Conservation (phyloP, 2,797 vertebrate species). For the Pitangus sulphuratus region DNA sequence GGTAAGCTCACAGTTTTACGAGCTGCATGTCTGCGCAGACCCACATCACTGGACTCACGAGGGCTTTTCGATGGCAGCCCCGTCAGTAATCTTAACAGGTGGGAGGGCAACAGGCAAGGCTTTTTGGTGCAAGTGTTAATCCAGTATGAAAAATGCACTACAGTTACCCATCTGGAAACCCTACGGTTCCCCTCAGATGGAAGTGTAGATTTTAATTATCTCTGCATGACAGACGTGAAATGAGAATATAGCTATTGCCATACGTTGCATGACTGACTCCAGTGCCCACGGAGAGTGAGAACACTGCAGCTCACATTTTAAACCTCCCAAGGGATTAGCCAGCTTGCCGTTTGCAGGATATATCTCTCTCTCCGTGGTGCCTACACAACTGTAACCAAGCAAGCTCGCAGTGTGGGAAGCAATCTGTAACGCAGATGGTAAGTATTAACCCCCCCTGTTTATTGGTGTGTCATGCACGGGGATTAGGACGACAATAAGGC, state of each 20-base stretch:
- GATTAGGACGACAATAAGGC: slow-evolving; percentile 45
- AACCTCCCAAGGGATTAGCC: not conserved
- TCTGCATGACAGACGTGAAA: slow-evolving; percentile 28
- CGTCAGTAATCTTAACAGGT: not conserved
- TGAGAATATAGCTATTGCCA: not conserved
- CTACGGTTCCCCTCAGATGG: not conserved
- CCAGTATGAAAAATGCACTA: not conserved
- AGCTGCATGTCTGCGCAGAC: not conserved
- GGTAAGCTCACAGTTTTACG: not conserved
- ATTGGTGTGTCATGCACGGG: slow-evolving; percentile 46
- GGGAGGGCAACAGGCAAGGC: slow-evolving; percentile 12
- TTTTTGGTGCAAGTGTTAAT: slow-evolving; percentile 24
- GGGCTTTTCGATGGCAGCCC: not conserved
- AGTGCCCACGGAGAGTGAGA: not conserved
- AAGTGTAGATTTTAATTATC: slow-evolving; percentile 29
- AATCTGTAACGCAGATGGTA: slow-evolving; percentile 46
- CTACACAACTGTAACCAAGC: slow-evolving; percentile 21
- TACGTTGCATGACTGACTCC: not conserved
- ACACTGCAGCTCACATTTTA: slow-evolving; percentile 24
- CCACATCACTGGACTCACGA: accelerated
- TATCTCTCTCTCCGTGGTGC: not conserved
- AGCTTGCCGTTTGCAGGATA: not conserved
- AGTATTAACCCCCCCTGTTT: slow-evolving; percentile 15
- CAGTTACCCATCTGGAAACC: slow-evolving; percentile 23
- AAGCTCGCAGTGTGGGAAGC: slow-evolving; percentile 55